Conservation (phyloP, 30 jellyfish, hydroid and myxozoan species). For the Turritopsis dohrnii region DNA sequence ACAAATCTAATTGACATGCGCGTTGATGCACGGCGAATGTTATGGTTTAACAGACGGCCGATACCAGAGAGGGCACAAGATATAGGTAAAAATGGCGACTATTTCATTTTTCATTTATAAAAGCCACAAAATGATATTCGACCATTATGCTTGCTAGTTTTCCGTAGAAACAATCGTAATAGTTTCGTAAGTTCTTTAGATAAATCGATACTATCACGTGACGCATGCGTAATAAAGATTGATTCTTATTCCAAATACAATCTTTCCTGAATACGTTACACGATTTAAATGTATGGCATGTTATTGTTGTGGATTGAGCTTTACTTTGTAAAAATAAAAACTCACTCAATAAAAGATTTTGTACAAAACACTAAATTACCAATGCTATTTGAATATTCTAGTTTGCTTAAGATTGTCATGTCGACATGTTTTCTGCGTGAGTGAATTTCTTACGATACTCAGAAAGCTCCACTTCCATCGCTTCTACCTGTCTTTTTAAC, state of each 20-base stretch:
- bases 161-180: too few species aligned
- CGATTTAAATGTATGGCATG: neutral
- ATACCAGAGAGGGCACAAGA: constrained; percentile 78
- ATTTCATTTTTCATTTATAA: too few species aligned
- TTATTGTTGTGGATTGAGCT: neutral
- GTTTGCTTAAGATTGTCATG: neutral
- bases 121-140: neutral
- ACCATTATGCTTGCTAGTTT: too few species aligned
- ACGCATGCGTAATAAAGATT: too few species aligned
- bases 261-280: neutral
- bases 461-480: neutral
- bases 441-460: neutral
- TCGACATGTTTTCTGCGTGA: neutral
- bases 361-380: neutral
- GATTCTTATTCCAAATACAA: too few species aligned
- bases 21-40: constrained; percentile 82
- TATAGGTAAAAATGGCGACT: constrained; percentile 62
- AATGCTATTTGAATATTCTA: neutral
- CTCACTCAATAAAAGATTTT: neutral
- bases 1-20: constrained; percentile 76
- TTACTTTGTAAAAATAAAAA: too few species aligned
- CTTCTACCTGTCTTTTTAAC: neutral
- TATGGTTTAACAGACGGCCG: constrained; percentile 89
- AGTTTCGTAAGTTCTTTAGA: too few species aligned
- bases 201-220: too few species aligned